Conservation (phyloP, 2,888 invertebrate genomes). For the Chrysodeixis includens region DNA sequence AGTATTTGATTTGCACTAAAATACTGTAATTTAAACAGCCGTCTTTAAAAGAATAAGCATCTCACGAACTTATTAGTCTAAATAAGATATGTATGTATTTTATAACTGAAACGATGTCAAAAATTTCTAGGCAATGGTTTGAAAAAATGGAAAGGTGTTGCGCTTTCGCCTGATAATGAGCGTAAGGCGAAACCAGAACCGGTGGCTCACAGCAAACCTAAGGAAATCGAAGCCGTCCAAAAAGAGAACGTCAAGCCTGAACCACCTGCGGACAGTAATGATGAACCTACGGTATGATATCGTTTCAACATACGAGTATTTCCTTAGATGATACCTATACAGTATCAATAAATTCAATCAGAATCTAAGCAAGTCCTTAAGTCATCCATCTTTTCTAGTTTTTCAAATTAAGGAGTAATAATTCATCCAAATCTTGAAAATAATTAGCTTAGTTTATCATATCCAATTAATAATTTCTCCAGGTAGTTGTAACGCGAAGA, state of each 20-base stretch:
- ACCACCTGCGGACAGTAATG: conserved; percentile 66
- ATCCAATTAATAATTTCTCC: no score
- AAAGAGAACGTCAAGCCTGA: conserved; percentile 84
- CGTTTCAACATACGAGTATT: background rate
- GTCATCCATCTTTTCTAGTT: no score
- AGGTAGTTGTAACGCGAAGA: no score
- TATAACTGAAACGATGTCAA: no score
- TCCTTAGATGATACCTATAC: background rate
- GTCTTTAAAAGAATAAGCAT: no score
- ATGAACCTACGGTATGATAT: conserved; percentile 82
- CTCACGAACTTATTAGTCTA: no score
- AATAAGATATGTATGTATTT: no score
- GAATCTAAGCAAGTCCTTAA: no score
- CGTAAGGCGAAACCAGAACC: conserved; percentile 75
- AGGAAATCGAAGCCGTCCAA: conserved; percentile 73
- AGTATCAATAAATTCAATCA: no score
- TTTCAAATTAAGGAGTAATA: no score
- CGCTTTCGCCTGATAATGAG: conserved; percentile 91
- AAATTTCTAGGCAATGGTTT: conserved; percentile 87
- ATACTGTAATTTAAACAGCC: background rate
- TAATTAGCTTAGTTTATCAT: no score
- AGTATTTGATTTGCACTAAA: conserved; percentile 22
- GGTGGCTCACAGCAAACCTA: conserved; percentile 61
- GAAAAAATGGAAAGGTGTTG: conserved; percentile 94
- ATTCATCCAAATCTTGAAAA: no score